Conservation (phyloP, 2,797 vertebrate genomes). For the Melanogrammus aeglefinus region DNA sequence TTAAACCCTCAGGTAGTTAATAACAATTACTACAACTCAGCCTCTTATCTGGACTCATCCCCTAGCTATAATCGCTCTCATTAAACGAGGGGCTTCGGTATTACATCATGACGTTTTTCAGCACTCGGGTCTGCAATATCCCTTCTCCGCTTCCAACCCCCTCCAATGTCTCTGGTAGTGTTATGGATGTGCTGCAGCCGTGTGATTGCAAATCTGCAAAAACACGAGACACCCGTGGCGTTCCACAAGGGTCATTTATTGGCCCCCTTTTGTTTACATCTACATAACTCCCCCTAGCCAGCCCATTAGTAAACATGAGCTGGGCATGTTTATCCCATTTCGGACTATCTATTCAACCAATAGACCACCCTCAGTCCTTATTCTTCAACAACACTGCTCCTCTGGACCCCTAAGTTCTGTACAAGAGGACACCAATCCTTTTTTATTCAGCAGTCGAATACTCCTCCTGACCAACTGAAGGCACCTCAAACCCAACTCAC, state of each 20-base stretch:
- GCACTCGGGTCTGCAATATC: not conserved
- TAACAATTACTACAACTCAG: not conserved
- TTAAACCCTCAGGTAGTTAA: not conserved
- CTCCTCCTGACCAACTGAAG: not conserved
- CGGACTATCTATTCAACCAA: not conserved
- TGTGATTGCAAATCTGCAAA: not conserved
- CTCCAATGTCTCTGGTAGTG: not conserved
- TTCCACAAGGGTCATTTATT: not conserved
- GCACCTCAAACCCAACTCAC: not conserved
- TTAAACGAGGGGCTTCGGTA: not conserved
- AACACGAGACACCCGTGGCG: not conserved
- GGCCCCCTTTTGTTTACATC: constrained; percentile 1
- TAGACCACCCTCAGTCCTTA: not conserved
- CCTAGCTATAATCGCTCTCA: not conserved
- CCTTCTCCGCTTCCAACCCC: not conserved
- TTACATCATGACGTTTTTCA: not conserved
- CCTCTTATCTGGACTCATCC: not conserved
- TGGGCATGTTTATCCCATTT: not conserved
- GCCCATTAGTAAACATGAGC: not conserved
- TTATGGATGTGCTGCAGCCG: not conserved
- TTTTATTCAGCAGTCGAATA: not conserved
- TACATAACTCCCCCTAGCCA: not conserved
- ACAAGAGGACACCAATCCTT: not conserved
- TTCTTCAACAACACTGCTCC: not conserved
- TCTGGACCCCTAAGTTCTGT: not conserved